Conservation (phyloP, 2,113 vertebrate species). For the Butastur rufipennis region DNA sequence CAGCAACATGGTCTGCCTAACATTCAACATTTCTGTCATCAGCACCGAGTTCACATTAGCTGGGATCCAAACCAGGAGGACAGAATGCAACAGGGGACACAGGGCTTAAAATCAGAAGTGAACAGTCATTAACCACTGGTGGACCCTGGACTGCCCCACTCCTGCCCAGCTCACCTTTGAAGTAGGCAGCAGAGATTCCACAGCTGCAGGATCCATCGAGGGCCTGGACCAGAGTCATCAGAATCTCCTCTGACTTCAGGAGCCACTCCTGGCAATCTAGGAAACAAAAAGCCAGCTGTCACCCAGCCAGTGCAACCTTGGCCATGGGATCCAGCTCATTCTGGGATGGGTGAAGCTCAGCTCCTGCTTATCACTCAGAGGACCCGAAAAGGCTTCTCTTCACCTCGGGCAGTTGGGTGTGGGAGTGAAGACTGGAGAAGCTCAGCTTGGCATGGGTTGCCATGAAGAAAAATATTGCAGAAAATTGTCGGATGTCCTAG, state of each 20-base stretch:
- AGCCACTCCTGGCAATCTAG: constrained; percentile 18
- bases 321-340: background rate
- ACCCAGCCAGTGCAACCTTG: background rate
- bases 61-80: background rate
- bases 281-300: background rate
- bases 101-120: background rate
- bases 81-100: background rate
- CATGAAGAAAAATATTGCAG: background rate
- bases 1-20: background rate
- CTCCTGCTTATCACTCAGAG: background rate
- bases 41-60: background rate
- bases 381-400: background rate
- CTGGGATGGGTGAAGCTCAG: background rate
- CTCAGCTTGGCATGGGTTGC: background rate
- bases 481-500: background rate
- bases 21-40: background rate
- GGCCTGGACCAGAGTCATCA: background rate
- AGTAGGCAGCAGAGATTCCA: background rate
- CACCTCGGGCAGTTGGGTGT: background rate
- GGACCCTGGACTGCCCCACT: background rate
- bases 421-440: background rate
- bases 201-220: background rate
- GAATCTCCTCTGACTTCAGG: background rate
- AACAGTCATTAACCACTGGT: background rate
- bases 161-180: constrained; percentile 16